Percentiles rank a stretch among this genome's conserved stretches.
These are phyloP conservation scores for Plodia interpunctella DNA, from an alignment of 1,140 invertebrate species.

Conservation along the genomic window DNA sequence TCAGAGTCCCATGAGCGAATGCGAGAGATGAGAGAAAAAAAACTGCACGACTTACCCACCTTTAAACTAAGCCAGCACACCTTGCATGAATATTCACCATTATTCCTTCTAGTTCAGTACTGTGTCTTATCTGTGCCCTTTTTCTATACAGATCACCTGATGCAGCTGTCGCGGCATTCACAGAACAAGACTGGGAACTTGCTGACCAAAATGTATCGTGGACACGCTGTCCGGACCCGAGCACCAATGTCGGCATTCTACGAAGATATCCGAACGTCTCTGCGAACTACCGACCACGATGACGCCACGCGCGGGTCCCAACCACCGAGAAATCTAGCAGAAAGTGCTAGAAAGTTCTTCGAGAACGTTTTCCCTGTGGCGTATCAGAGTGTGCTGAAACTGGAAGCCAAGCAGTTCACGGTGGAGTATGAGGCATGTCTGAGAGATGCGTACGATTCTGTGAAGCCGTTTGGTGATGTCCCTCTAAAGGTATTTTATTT, in stretches of 20 bases:
- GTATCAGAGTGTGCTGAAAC: conserved; percentile 84
- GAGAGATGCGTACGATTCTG: conserved; percentile 82
- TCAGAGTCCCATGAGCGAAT: too few relatives aligned
- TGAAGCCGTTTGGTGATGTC: conserved; percentile 89
- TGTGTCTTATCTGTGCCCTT: conserved; percentile 12
- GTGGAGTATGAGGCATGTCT: conserved; percentile 87
- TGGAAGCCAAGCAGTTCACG: conserved; percentile 78
- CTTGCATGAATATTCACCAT: too few relatives aligned
- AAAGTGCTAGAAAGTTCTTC: conserved; percentile 87
- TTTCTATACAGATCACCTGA: conserved; percentile 84
- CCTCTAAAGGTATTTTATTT: conserved; percentile 81
- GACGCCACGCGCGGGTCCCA: conserved; percentile 26
- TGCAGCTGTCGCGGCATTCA: conserved; percentile 83
- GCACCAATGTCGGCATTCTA: conserved; percentile 83
- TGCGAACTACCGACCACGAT: conserved; percentile 40
- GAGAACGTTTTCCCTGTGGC: conserved; percentile 89
- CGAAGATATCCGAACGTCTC: conserved; percentile 81
- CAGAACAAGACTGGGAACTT: conserved; percentile 87
- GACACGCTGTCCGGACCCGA: conserved; percentile 81
- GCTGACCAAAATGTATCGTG: conserved; percentile 85
- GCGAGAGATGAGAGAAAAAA: too few relatives aligned
- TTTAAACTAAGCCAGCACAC: too few relatives aligned
- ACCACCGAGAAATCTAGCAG: conserved; percentile 42
- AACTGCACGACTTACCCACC: too few relatives aligned
- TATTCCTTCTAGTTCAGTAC: too few relatives aligned